Conservation (phyloP, 1,140 invertebrate genomes). For the Platyura marginata region DNA sequence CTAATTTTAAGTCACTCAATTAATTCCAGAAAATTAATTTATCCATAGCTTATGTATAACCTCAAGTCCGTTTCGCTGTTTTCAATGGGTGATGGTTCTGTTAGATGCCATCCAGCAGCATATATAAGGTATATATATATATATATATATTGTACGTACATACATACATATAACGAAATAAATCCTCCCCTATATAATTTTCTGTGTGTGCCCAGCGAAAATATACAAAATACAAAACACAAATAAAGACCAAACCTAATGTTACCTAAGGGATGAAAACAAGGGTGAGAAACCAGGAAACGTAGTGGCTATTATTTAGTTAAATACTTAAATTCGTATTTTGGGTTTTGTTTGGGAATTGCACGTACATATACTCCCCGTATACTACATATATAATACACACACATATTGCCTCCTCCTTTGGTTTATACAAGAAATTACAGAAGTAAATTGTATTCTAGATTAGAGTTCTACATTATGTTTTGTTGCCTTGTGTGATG, state of each 20-base stretch:
- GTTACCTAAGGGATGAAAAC: not conserved
- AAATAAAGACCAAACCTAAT: not conserved
- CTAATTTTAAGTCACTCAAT: not conserved
- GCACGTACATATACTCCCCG: too few species aligned
- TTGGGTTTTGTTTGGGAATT: not conserved
- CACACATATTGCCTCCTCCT: too few species aligned
- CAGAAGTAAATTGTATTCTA: too few species aligned
- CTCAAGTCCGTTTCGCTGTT: too few species aligned
- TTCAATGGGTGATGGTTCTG: too few species aligned
- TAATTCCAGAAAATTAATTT: not conserved
- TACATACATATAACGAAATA: not conserved
- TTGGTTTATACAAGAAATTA: too few species aligned
- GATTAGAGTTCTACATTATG: too few species aligned
- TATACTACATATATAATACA: too few species aligned
- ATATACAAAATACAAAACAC: not conserved
- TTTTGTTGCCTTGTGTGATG: too few species aligned
- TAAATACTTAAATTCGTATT: not conserved
- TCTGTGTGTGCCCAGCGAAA: not conserved
- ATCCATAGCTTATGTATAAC: not conserved
- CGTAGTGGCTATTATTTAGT: not conserved
- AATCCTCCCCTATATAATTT: not conserved
- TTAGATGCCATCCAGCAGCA: too few species aligned
- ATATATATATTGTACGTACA: not conserved
- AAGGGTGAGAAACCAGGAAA: not conserved
- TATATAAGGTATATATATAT: not conserved